phyloP scores from a whole-genome alignment of 1,140 invertebrate species.

The Trachelipus rathkii region DNA sequence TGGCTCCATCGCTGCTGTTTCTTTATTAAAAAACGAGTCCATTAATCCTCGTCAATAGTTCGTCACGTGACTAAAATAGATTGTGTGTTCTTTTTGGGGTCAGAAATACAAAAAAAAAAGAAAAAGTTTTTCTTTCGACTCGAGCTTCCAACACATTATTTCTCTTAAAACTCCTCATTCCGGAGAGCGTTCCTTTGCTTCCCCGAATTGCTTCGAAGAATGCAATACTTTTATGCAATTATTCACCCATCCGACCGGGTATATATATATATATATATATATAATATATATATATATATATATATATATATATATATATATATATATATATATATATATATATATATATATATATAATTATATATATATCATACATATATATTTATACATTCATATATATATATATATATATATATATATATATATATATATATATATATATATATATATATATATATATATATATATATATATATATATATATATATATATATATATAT shows the following conservation, averaged over 20 bases:
- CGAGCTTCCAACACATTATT: background rate
- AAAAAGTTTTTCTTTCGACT: background rate
- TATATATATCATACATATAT: background rate
- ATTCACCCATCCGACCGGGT: background rate
- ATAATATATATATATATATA: background rate
- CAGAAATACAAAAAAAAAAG: background rate
- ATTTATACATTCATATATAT: background rate
- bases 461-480: too few species aligned
- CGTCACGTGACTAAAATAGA: conserved; percentile 9
- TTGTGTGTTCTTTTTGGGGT: background rate
- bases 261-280: conserved; percentile 3
- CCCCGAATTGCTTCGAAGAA: background rate
- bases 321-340: too few species aligned
- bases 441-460: background rate
- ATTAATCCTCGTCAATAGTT: conserved; percentile 13
- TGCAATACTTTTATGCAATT: background rate
- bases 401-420: background rate
- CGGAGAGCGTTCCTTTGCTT: background rate
- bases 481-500: background rate
- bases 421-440: background rate
- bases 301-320: conserved; percentile 1
- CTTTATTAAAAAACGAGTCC: conserved; percentile 7
- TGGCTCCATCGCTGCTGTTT: background rate
- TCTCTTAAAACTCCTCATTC: background rate
- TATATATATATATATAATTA: background rate